Evolutionary conservation across 2,797 vertebrate genomes (phyloP).

Genomic region (Eulemur albifrons): DNA sequence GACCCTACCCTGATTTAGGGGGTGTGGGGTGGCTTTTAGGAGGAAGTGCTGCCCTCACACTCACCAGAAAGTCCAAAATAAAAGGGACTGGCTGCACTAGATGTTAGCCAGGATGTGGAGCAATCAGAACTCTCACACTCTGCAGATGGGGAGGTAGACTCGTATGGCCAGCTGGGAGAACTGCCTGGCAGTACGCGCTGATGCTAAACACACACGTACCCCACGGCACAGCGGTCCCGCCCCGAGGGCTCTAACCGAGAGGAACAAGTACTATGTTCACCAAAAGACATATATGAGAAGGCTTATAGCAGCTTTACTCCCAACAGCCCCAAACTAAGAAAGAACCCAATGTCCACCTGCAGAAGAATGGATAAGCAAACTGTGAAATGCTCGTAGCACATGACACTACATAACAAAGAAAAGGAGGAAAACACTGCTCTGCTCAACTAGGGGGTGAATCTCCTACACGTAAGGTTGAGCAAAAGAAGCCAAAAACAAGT

Average conservation of each 20-base stretch:
- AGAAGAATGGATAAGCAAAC: not conserved
- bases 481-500: not conserved
- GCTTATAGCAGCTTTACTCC: not conserved
- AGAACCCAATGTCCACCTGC: fast-evolving
- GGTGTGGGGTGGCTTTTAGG: not conserved
- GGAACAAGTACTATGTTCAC: not conserved
- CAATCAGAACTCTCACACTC: not conserved
- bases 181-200: not conserved
- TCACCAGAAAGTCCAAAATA: not conserved
- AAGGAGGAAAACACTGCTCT: too few relatives aligned
- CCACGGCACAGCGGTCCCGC: fast-evolving
- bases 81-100: not conserved
- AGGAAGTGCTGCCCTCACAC: not conserved
- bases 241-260: not conserved
- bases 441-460: fast-evolving
- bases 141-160: fast-evolving
- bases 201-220: fast-evolving
- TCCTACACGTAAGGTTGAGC: fast-evolving
- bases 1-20: not conserved
- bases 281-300: not conserved
- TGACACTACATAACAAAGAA: not conserved
- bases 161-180: fast-evolving
- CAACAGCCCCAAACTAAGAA: not conserved
- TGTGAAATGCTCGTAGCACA: not conserved
- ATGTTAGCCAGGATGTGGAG: not conserved